Evolutionary conservation across 2,113 vertebrate genomes (phyloP).

Genomic region (Bubalus kerabau): DNA sequence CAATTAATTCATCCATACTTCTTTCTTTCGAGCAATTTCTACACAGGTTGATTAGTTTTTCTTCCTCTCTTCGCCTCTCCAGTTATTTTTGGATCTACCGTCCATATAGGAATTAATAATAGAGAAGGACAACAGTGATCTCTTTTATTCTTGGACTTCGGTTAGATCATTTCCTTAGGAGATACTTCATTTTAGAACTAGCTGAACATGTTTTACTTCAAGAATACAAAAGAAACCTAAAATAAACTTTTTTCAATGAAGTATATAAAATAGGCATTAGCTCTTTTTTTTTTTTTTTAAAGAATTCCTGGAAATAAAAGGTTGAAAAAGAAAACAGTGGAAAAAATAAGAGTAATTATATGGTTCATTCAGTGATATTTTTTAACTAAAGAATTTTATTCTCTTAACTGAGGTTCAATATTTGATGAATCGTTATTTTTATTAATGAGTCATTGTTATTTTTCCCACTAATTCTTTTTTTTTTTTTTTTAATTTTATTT

Average conservation of each 20-base stretch:
- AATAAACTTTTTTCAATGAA: neutral
- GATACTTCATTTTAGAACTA: neutral
- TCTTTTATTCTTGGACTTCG: neutral
- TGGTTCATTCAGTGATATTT: neutral
- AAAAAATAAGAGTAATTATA: neutral
- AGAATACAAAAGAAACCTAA: neutral
- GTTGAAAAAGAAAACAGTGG: neutral
- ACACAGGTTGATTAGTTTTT: neutral
- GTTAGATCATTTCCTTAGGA: neutral
- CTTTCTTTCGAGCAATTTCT: neutral
- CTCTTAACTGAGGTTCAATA: neutral
- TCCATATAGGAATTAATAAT: neutral
- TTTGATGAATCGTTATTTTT: neutral
- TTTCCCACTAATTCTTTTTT: neutral
- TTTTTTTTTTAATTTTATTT: too few relatives aligned
- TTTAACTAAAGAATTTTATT: neutral
- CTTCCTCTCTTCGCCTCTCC: neutral
- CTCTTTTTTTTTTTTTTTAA: neutral
- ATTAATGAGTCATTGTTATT: neutral
- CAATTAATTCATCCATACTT: neutral
- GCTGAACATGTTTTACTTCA: neutral
- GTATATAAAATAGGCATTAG: neutral
- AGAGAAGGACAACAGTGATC: neutral
- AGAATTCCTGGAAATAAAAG: neutral
- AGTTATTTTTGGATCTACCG: neutral